Conservation (phyloP, 1,140 invertebrate species). For the Drepana arcuata region DNA sequence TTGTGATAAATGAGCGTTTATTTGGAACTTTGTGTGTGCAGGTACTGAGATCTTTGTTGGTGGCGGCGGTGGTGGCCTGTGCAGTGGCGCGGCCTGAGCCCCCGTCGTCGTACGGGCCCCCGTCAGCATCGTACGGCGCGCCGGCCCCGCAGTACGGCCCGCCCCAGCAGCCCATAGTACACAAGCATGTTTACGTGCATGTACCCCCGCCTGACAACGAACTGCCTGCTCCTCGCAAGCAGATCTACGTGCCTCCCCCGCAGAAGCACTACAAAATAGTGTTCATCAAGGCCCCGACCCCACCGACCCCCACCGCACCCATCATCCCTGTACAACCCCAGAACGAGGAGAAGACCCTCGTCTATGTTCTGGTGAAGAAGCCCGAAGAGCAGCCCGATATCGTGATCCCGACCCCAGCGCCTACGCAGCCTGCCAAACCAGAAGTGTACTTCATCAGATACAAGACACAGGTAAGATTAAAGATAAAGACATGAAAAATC, state of each 20-base stretch:
- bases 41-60: slow-evolving; percentile 49
- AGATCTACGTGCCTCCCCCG: slow-evolving; percentile 77
- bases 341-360: slow-evolving; percentile 89
- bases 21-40: slow-evolving; percentile 29
- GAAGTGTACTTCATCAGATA: slow-evolving; percentile 92
- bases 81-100: slow-evolving; percentile 57
- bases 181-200: slow-evolving; percentile 90
- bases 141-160: slow-evolving; percentile 80
- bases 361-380: slow-evolving; percentile 92
- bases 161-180: slow-evolving; percentile 82
- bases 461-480: slow-evolving; percentile 82
- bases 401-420: slow-evolving; percentile 82
- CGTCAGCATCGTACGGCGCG: slow-evolving; percentile 62
- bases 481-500: too few species aligned
- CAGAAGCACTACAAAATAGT: slow-evolving; percentile 93
- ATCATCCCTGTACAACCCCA: slow-evolving; percentile 82
- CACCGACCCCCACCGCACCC: slow-evolving; percentile 83
- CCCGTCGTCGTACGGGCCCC: slow-evolving; percentile 51
- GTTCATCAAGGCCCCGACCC: slow-evolving; percentile 89
- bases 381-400: slow-evolving; percentile 86
- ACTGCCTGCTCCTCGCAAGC: slow-evolving; percentile 77
- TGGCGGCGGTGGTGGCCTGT: slow-evolving; percentile 40
- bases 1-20: too few species aligned
- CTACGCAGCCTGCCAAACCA: slow-evolving; percentile 87
- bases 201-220: slow-evolving; percentile 88